A percentile compares a stretch with the other conserved stretches of the same genome.
Conservation (phyloP, 2,888 invertebrate genomes). For the Cordilura impudica region DNA sequence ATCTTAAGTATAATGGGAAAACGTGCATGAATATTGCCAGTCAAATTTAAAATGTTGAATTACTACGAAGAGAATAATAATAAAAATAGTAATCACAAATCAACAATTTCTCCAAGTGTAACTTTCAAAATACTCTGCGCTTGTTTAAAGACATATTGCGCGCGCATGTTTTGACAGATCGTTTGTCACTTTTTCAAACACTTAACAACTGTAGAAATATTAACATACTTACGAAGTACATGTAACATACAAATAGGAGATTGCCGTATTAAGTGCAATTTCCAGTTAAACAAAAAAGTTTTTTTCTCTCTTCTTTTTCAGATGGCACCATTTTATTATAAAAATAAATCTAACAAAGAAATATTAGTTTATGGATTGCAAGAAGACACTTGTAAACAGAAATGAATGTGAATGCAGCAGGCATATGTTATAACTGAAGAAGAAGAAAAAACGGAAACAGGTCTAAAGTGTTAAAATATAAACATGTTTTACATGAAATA, state of each 20-base stretch:
- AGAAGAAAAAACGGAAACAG: conserved; percentile 39
- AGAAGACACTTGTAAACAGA: conserved; percentile 27
- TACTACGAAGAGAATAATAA: not conserved
- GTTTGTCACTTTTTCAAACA: conserved; percentile 57
- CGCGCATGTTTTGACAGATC: conserved; percentile 61
- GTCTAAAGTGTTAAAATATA: conserved; percentile 39
- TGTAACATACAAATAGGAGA: not conserved
- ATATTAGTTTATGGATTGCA: conserved; percentile 55
- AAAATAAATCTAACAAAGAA: conserved; percentile 53
- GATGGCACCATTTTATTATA: conserved; percentile 45
- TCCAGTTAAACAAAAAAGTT: conserved; percentile 43
- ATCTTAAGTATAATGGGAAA: too few relatives aligned
- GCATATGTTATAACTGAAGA: conserved; percentile 27
- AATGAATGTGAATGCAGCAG: conserved; percentile 23
- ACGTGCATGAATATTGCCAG: too few relatives aligned
- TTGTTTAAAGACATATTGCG: conserved; percentile 55
- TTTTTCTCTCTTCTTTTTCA: conserved; percentile 19
- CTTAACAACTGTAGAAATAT: conserved; percentile 29
- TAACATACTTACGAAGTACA: not conserved
- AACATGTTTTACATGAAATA: conserved; percentile 16
- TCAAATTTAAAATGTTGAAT: too few relatives aligned
- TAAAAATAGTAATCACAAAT: not conserved
- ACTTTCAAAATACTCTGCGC: conserved; percentile 35
- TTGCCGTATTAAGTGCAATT: conserved; percentile 39
- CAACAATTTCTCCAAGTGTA: conserved; percentile 27